phyloP scores from a whole-genome alignment of 2,113 vertebrate species.

The Syngnathoides biaculeatus region DNA sequence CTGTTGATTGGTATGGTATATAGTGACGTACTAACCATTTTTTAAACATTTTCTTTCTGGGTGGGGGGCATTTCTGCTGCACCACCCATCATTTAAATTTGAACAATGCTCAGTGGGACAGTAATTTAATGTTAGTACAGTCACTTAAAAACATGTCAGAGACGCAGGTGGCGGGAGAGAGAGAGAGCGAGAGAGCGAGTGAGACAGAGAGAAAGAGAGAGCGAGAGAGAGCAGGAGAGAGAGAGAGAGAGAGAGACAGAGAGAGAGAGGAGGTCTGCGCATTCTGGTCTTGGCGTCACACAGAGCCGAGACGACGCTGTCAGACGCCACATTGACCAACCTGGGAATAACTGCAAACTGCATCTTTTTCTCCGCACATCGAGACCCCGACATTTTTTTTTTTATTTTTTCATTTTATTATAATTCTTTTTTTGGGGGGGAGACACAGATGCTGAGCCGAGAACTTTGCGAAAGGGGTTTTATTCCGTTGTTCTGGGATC shows the following conservation, averaged over 20 bases:
- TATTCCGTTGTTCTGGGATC: conserved; percentile 31
- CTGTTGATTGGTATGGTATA: too few species aligned
- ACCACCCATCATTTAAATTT: background rate
- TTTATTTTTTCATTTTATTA: too few species aligned
- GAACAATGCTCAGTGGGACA: background rate
- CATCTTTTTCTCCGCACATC: conserved; percentile 19
- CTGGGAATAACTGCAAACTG: conserved; percentile 46
- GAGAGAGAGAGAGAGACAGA: conserved; percentile 44
- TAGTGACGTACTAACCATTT: too few species aligned
- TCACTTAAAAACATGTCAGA: background rate
- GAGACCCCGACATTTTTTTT: conserved; percentile 15
- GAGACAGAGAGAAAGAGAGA: conserved; percentile 28
- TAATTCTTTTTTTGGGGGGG: conserved; percentile 3
- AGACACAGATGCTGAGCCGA: conserved; percentile 30
- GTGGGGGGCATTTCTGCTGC: background rate
- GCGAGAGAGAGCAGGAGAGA: conserved; percentile 32
- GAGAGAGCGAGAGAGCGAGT: conserved; percentile 19
- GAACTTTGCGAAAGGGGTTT: conserved; percentile 57
- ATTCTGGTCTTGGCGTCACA: conserved; percentile 67
- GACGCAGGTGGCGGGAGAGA: conserved; percentile 17
- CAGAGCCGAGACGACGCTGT: conserved; percentile 63
- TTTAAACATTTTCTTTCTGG: too few species aligned
- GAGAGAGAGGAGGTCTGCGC: conserved; percentile 64
- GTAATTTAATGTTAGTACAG: conserved; percentile 14
- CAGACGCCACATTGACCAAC: conserved; percentile 40